Evolutionary conservation across 2,888 invertebrate species (phyloP), one percentile per base, ranked within the genome.

Genomic region (Tipula confusa): DNA sequence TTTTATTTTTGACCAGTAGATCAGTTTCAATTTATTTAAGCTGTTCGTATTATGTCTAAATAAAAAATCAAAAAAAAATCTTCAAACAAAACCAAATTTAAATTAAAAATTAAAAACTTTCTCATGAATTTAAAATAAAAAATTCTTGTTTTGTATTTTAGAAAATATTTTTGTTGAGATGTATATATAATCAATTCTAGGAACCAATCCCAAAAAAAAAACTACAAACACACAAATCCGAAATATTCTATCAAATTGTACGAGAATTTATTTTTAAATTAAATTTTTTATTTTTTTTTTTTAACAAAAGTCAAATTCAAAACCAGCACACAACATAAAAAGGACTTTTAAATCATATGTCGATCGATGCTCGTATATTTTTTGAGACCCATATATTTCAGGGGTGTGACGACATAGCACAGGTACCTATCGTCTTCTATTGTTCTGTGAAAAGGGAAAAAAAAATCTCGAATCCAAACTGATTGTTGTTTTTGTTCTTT

Each of bases 241-340:
- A 64, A 64, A 24, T 64, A 64, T 64, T 64, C 64, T 24, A 64
- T 64, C 64, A 64, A 18, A n/a, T n/a, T n/a, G n/a, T n/a, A 36
- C 36, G 15, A 43, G 5, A 13, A 43, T 43, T 43, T 43, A 64
- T 64, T 64, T 43, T 64, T 64, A 64, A 64, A 64, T 64, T 64
- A 64, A 24, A 24, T 43, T 43, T 43, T 43, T 43, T 43, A 15
- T 43, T 43, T 11, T 43, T 43, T 43, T 43, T 43, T 43, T 43
- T 43, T 43, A 43, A 43, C 43, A 64, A 64, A 64, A 64, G 64
- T 64, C 64, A 64, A 64, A 64, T 24, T 64, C 64, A 64, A 64
- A 64, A 24, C 9, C 64, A 64, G 64, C 64, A 64, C 64, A 64
- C 64, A 64, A 64, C 64, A 64, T 24, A 64, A 64, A 64, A 64